Percentiles rank a stretch among this genome's conserved stretches.
Evolutionary conservation across 2,113 vertebrate genomes (phyloP).

Genomic region (Rhabdomys dilectus): DNA sequence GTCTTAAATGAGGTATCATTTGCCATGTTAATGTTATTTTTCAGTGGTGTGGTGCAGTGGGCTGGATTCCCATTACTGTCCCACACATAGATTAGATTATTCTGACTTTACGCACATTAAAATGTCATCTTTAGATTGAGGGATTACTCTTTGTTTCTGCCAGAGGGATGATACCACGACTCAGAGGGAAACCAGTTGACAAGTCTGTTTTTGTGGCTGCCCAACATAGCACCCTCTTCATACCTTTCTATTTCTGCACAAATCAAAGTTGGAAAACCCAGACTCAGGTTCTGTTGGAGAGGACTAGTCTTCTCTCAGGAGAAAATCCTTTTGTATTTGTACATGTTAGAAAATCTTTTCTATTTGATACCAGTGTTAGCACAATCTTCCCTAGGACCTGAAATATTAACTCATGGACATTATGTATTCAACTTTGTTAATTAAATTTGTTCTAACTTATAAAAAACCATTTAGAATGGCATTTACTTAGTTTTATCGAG

Average conservation of each 20-base stretch:
- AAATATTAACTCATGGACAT: not conserved
- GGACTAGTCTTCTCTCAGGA: not conserved
- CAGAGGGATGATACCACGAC: not conserved
- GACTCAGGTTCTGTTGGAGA: conserved; percentile 31
- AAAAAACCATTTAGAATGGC: not conserved
- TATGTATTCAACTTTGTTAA: not conserved
- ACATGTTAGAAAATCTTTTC: not conserved
- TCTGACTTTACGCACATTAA: conserved; percentile 50
- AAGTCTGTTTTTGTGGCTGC: conserved; percentile 2
- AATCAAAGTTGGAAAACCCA: not conserved
- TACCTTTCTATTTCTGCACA: conserved; percentile 27
- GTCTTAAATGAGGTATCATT: not conserved
- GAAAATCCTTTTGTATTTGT: conserved; percentile 27
- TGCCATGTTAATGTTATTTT: not conserved
- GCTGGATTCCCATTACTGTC: not conserved
- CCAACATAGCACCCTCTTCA: not conserved
- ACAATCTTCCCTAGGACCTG: conserved; percentile 10
- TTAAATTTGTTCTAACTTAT: conserved; percentile 33
- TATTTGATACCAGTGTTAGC: not conserved
- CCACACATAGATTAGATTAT: not conserved
- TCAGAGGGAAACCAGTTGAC: conserved; percentile 42
- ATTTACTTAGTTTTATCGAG: conserved; percentile 37
- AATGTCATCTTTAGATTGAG: conserved; percentile 10
- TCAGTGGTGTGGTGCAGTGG: not conserved
- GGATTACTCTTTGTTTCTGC: not conserved